phyloP scores from a whole-genome alignment of 2,113 vertebrate species.

The Okapia johnstoni region DNA sequence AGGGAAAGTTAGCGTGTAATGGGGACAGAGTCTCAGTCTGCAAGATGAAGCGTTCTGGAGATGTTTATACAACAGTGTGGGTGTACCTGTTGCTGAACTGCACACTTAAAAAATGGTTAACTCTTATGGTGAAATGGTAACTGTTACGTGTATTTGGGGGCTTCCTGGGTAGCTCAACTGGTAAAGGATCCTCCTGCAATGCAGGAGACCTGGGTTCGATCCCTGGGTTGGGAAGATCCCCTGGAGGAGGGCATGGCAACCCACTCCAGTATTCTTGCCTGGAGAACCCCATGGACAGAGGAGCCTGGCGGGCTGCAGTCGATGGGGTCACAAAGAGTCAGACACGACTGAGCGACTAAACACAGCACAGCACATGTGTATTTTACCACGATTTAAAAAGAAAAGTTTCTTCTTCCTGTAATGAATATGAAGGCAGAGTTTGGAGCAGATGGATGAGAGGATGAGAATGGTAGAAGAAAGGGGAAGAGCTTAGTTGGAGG shows the following conservation, averaged over 20 bases:
- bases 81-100: neutral
- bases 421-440: neutral
- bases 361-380: neutral
- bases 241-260: neutral
- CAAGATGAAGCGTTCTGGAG: neutral
- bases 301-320: neutral
- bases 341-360: neutral
- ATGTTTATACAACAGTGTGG: no score
- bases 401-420: neutral
- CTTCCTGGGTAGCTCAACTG: neutral
- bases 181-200: neutral
- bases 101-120: neutral
- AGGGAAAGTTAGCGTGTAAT: neutral
- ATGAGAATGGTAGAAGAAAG: neutral
- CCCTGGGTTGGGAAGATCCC: neutral
- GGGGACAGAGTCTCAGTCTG: neutral
- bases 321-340: fast-evolving
- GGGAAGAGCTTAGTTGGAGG: neutral
- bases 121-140: neutral
- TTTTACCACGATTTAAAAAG: neutral
- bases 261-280: neutral
- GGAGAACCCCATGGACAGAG: neutral
- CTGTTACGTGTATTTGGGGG: neutral
- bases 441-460: neutral
- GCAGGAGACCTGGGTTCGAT: neutral